Base-by-base conservation (phyloP, 2,888 invertebrate species). In the Cryptocephalus moraei region DNA sequence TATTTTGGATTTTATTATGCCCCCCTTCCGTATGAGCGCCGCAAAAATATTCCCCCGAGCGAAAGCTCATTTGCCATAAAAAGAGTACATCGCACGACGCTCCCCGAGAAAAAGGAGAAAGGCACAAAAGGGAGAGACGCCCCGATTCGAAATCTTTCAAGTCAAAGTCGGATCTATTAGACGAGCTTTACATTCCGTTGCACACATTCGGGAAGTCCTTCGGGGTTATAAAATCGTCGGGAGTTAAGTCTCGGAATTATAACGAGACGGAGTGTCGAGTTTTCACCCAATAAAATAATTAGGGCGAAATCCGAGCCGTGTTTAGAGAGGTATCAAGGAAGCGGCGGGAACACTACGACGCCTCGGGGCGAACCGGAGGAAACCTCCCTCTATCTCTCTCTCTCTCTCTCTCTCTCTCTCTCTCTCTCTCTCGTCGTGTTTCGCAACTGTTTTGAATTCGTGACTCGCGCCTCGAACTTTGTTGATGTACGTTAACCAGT, bases 251-350 rank as follows among this genome's bases (percentile, higher is more conserved):
- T 41, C 10, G 38, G 43, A 41, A 38, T 48, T 48, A 44, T 44
- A 44, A 48, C 44, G 36, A 48, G 44, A 41, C 14, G 32, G 47
- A 41, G 43, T 39, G 39, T 34, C 40, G 39, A 46, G 34, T 51
- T 49, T 47, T 51, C 49, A 51, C 51, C 39, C 49, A 51, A 51
- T 51, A 51, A 51, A 51, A 51, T 46, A 51, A 51, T 51, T 51
- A 50, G 47, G 42, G 43, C 3, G 8, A 6, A 31, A 12, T n/a
- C 40, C 10, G 40, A 40, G 40, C 9, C 22, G 40, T 40, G 22
- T 22, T 22, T 22, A 22, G 22, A 22, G 22, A 22, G 22, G 22
- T 22, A 22, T 22, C 22, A 22, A 22, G 22, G 6, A 22, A 22
- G 22, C 22, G 6, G 22, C 2, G 22, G 6, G 22, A 22, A 22